These are phyloP conservation scores for Tachycineta bicolor DNA, from an alignment of 2,113 vertebrate species.

Conservation along the genomic window DNA sequence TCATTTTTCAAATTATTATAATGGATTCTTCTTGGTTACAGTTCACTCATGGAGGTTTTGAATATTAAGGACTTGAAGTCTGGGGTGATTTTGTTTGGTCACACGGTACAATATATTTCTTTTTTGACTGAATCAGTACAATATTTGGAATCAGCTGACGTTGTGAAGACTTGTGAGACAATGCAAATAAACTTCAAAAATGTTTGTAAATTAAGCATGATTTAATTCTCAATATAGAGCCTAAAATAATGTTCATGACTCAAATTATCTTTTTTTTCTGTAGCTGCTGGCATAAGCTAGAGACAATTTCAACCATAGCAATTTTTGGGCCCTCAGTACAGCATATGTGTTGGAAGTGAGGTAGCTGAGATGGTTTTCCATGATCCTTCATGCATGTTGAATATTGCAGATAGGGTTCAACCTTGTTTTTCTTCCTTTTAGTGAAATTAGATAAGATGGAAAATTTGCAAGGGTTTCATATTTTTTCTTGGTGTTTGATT, in stretches of 20 bases:
- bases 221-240: neutral
- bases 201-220: neutral
- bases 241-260: neutral
- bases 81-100: neutral
- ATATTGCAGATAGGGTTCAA: neutral
- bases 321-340: neutral
- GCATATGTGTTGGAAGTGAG: neutral
- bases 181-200: neutral
- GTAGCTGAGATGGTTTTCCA: neutral
- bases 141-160: neutral
- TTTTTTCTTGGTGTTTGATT: neutral
- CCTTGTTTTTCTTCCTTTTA: neutral
- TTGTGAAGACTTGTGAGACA: neutral
- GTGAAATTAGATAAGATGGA: neutral
- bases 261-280: neutral
- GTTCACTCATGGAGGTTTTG: neutral
- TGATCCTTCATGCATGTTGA: neutral
- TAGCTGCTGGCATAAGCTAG: neutral
- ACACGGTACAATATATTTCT: neutral
- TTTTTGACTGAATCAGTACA: neutral
- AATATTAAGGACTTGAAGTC: neutral
- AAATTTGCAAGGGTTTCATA: neutral
- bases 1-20: conserved; percentile 1
- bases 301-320: neutral
- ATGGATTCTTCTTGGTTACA: neutral